phyloP scores from a whole-genome alignment of 2,888 invertebrate species.

The Cephus sareptanus region DNA sequence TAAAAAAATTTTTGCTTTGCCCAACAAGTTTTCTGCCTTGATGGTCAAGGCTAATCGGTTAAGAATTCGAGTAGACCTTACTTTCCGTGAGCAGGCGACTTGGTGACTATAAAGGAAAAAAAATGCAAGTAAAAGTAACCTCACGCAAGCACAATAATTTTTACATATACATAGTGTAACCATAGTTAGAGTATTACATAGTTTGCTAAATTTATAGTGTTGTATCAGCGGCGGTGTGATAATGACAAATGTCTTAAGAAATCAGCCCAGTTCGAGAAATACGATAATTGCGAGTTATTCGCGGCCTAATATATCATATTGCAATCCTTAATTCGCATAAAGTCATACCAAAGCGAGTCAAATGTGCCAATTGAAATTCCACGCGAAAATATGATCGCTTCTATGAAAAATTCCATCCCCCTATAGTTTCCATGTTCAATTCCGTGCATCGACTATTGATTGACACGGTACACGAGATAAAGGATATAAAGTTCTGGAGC shows the following conservation, averaged over 20 bases:
- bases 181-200: not conserved
- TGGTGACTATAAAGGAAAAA: not conserved
- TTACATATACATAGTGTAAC: not conserved
- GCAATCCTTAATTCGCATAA: not conserved
- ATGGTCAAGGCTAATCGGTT: constrained; percentile 5
- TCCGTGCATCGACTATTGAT: not conserved
- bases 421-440: not conserved
- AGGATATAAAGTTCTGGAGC: not conserved
- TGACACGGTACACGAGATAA: not conserved
- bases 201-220: not conserved
- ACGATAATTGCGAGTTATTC: not conserved
- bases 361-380: not conserved
- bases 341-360: not conserved
- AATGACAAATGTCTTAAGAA: not conserved
- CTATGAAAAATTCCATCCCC: not conserved
- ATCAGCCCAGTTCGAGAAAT: not conserved
- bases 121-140: not conserved
- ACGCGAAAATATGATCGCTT: not conserved
- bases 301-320: not conserved
- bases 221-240: not conserved
- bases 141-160: not conserved
- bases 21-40: not conserved
- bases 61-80: not conserved
- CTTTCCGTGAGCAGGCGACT: not conserved
- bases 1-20: not conserved